Base-by-base conservation (phyloP, 2,113 vertebrate species). In the Sphaerodactylus townsendi region DNA sequence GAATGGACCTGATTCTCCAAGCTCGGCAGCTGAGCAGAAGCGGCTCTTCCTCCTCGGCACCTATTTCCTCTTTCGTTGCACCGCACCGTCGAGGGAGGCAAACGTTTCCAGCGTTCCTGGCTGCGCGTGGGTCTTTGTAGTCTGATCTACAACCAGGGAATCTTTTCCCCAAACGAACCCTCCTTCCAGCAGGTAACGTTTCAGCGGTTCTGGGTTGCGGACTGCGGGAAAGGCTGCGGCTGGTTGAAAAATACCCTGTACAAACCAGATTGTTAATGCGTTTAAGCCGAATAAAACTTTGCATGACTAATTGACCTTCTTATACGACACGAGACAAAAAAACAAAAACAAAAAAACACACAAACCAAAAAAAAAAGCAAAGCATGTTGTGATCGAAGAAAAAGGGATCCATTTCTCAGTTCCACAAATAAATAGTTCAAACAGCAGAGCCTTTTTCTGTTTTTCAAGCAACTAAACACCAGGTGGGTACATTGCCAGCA, bases 241-340 rank as follows among this genome's bases (percentile, higher is more conserved):
- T 92, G 88, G 90, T 95, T 94, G 88, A 56, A 93, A 95, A 95
- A 92, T 93, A 95, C 71, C 91, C 89, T 95, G 92, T 96, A 96
- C 90, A 95, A 96, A 97, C 94, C 96, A 94, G 90, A 96, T 92
- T 97, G 97, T 97, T 98, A 98, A 98, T 97, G 97, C 94, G 97
- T 93, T 95, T 97, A 94, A 90, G 76, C 79, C 23, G 39, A 86
- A 81, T 90, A 92, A 93, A 93, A 89, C 85, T 93, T 96, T 98
- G 98, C 98, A 99, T 99, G 98, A 97, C 87, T 96, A 95, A 96
- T 82, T 94, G 94, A 94, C 92, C n/a, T 96, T 87, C 92, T 91
- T 91, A 86, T 91, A 90, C 75, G 93, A 94, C 86, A 5, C 53
- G 21, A 56, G 53, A 3, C 17, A 6, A 19, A 5, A 53, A 53